phyloP scores from a whole-genome alignment of 2,797 vertebrate genomes.

The Clamator glandarius region DNA sequence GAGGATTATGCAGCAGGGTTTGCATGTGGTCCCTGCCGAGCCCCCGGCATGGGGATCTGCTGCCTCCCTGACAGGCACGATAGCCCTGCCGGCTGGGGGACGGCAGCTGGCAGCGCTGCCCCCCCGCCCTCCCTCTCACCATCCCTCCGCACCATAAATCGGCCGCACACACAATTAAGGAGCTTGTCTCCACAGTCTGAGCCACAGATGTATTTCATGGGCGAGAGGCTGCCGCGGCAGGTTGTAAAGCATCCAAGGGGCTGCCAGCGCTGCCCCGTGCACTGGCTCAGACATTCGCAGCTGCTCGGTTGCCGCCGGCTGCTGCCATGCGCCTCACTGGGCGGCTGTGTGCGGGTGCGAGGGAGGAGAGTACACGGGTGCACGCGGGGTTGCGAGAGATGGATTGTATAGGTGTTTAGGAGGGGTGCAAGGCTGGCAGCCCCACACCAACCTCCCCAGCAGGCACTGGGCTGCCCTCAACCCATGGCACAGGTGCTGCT shows the following conservation, averaged over 20 bases:
- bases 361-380: neutral
- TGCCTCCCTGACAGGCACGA: neutral
- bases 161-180: neutral
- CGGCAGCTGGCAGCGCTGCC: neutral
- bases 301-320: neutral
- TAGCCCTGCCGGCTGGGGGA: neutral
- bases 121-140: neutral
- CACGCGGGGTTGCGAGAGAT: neutral
- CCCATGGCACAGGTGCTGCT: accelerated
- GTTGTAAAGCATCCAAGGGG: neutral
- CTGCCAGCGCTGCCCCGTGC: accelerated
- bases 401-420: neutral
- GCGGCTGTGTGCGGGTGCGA: accelerated
- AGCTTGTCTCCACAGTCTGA: slow-evolving; percentile 30
- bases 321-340: accelerated
- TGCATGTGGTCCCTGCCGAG: neutral
- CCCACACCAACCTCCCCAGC: neutral
- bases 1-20: neutral
- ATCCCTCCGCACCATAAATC: neutral
- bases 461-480: accelerated
- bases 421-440: neutral
- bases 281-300: neutral
- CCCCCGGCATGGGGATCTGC: neutral
- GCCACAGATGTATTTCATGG: slow-evolving; percentile 45
- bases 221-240: neutral